phyloP scores from a whole-genome alignment of 2,888 invertebrate species.

The Molorchus minor region DNA sequence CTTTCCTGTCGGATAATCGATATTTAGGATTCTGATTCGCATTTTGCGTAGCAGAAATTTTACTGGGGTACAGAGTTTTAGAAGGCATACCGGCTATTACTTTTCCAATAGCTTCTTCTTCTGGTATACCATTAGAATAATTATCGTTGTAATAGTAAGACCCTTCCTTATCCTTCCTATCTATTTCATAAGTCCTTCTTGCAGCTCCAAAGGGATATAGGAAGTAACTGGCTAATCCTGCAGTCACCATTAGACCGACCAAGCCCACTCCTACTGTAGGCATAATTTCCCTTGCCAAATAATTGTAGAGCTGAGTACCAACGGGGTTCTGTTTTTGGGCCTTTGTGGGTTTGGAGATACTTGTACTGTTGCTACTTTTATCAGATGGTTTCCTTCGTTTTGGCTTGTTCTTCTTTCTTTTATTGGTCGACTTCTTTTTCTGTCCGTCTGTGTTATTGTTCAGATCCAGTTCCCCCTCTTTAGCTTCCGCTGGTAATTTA shows the following conservation, averaged over 20 bases:
- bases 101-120: slow-evolving; percentile 80
- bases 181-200: slow-evolving; percentile 72
- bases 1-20: slow-evolving; percentile 48
- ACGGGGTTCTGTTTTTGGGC: slow-evolving; percentile 67
- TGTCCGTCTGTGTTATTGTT: slow-evolving; percentile 41
- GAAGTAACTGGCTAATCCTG: slow-evolving; percentile 80
- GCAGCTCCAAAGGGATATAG: slow-evolving; percentile 78
- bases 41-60: slow-evolving; percentile 48
- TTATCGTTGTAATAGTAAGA: slow-evolving; percentile 74
- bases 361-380: slow-evolving; percentile 54
- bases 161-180: slow-evolving; percentile 68
- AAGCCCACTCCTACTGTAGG: slow-evolving; percentile 82
- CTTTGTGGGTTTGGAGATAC: slow-evolving; percentile 49
- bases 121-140: slow-evolving; percentile 76
- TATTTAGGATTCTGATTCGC: slow-evolving; percentile 44
- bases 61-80: slow-evolving; percentile 42
- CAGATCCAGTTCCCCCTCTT: slow-evolving; percentile 57
- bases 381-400: slow-evolving; percentile 69
- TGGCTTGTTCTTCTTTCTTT: slow-evolving; percentile 70
- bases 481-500: slow-evolving; percentile 53
- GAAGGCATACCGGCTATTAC: slow-evolving; percentile 71
- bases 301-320: slow-evolving; percentile 79
- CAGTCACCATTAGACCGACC: slow-evolving; percentile 76
- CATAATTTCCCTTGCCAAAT: slow-evolving; percentile 81
- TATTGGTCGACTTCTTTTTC: slow-evolving; percentile 61